Evolutionary conservation across 2,113 vertebrate genomes (phyloP).

Genomic region (Rhabdomys dilectus): DNA sequence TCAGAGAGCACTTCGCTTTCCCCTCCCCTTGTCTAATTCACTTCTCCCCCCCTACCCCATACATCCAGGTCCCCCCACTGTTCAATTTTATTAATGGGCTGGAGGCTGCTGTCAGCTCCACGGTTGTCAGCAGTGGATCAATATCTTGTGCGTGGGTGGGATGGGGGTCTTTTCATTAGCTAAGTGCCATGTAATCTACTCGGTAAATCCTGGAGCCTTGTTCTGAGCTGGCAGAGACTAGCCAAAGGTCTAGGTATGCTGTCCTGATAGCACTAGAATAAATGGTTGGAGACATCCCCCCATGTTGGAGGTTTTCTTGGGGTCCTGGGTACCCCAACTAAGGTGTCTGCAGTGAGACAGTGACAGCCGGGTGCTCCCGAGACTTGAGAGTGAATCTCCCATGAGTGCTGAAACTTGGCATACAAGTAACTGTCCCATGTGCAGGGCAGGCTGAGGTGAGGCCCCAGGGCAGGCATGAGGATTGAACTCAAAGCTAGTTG

Average conservation of each 20-base stretch:
- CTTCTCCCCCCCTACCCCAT: not conserved
- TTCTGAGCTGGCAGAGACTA: not conserved
- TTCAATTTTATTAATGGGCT: slow-evolving; percentile 81
- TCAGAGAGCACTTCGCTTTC: not conserved
- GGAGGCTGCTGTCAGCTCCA: slow-evolving; percentile 32
- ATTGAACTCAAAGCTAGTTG: not conserved
- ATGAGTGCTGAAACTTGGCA: accelerated
- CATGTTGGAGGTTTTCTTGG: not conserved
- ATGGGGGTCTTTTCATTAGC: slow-evolving; percentile 77
- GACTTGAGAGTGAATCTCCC: not conserved
- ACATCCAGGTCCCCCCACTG: not conserved
- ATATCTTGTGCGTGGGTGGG: slow-evolving; percentile 46
- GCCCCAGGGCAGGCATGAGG: accelerated
- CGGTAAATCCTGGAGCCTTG: slow-evolving; percentile 30
- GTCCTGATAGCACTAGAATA: not conserved
- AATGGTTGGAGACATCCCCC: not conserved
- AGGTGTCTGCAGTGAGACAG: too few relatives aligned
- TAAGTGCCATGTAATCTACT: slow-evolving; percentile 81
- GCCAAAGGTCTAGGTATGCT: accelerated
- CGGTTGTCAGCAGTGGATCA: slow-evolving; percentile 56
- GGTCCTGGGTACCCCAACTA: not conserved
- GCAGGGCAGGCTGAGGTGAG: not conserved
- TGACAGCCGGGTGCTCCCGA: accelerated
- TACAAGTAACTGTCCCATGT: too few relatives aligned
- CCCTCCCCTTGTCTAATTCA: not conserved